Percentiles rank a stretch among this genome's conserved stretches.
Evolutionary conservation across 2,113 vertebrate genomes (phyloP).

Genomic region (Colius striatus): DNA sequence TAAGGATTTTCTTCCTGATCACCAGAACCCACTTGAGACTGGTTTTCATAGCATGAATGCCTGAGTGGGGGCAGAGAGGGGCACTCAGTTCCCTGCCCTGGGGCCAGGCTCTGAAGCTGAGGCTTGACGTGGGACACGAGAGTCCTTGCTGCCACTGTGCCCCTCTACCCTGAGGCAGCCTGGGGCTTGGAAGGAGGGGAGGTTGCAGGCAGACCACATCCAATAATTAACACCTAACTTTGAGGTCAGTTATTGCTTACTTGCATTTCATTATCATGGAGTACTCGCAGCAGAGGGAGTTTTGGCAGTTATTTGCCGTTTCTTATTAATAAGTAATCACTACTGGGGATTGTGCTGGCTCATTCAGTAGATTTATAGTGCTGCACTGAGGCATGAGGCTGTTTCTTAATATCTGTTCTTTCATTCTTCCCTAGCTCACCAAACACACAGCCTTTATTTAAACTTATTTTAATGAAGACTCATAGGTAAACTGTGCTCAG

Average conservation of each 20-base stretch:
- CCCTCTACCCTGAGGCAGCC: background rate
- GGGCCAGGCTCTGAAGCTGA: background rate
- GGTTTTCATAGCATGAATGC: background rate
- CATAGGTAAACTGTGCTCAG: slow-evolving; percentile 35
- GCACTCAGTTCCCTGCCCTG: rapidly evolving
- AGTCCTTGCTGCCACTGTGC: background rate
- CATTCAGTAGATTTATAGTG: slow-evolving; percentile 70
- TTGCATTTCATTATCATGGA: slow-evolving; percentile 69
- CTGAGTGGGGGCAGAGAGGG: background rate
- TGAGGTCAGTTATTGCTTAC: slow-evolving; percentile 66
- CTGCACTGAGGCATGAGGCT: slow-evolving; percentile 64
- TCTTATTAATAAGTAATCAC: slow-evolving; percentile 75
- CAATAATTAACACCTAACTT: slow-evolving; percentile 65
- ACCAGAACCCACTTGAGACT: background rate
- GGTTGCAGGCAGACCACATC: slow-evolving; percentile 18
- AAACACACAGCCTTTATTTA: slow-evolving; percentile 58
- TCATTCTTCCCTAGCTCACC: slow-evolving; percentile 28
- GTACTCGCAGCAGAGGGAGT: slow-evolving; percentile 54
- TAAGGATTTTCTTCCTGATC: background rate
- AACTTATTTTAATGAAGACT: slow-evolving; percentile 65
- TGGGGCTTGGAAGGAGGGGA: background rate
- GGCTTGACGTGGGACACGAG: background rate
- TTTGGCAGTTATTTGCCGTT: slow-evolving; percentile 63
- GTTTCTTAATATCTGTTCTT: slow-evolving; percentile 61
- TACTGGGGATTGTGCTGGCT: slow-evolving; percentile 65